Conservation (phyloP, 2,113 vertebrate species). For the Bos taurus region DNA sequence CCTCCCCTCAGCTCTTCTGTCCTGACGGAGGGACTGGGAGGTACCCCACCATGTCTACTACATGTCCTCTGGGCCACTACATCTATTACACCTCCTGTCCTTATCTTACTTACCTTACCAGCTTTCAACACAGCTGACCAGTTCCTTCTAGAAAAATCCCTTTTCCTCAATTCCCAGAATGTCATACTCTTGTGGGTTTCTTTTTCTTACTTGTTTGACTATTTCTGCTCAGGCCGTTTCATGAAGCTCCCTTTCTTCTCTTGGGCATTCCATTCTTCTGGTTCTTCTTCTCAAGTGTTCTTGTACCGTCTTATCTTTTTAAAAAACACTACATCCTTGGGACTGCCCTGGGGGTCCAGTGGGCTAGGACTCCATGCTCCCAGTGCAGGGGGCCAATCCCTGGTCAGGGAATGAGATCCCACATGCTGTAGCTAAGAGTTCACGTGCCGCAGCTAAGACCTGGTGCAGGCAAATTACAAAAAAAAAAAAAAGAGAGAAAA, state of each 20-base stretch:
- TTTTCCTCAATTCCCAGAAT: background rate
- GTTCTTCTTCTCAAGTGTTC: background rate
- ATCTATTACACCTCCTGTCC: background rate
- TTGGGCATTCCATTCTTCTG: background rate
- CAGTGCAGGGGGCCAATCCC: background rate
- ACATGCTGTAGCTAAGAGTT: background rate
- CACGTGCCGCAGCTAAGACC: fast-evolving
- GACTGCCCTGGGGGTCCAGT: background rate
- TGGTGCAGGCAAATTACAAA: background rate
- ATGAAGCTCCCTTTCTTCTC: background rate
- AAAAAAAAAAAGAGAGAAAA: background rate
- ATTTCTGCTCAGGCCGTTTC: background rate
- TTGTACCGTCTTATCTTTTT: background rate
- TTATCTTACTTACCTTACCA: background rate
- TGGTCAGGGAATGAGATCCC: background rate
- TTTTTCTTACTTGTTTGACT: background rate
- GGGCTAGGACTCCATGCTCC: background rate
- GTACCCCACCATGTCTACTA: background rate
- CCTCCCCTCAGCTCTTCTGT: background rate
- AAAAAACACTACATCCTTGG: background rate
- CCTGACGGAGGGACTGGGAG: background rate
- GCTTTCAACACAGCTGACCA: background rate
- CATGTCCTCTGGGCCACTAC: background rate
- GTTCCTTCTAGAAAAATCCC: background rate
- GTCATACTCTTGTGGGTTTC: background rate